Conservation (phyloP, 2,888 invertebrate genomes). For the Anodontia alba region DNA sequence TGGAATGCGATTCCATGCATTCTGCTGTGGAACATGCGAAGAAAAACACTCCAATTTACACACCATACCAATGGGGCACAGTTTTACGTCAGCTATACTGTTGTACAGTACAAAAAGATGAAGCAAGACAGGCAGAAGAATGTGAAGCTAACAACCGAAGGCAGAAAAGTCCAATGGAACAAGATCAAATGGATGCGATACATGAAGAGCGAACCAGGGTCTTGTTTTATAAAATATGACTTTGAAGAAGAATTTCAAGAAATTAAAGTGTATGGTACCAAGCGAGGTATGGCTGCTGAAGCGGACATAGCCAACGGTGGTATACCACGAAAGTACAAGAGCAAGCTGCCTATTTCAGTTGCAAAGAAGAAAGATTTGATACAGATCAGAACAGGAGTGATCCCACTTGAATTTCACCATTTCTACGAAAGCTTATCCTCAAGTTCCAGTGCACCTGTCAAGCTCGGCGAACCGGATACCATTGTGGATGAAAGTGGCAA, state of each 20-base stretch:
- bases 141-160: constrained; percentile 5
- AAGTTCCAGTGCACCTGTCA: not conserved
- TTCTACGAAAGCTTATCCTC: not conserved
- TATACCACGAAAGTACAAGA: not conserved
- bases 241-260: constrained; percentile 20
- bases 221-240: constrained; percentile 18
- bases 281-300: not conserved
- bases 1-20: constrained; percentile 53
- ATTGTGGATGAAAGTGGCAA: constrained; percentile 2
- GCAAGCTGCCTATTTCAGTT: constrained; percentile 4
- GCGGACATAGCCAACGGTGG: not conserved
- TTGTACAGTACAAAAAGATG: constrained; percentile 25
- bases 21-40: constrained; percentile 41
- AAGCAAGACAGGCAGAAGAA: constrained; percentile 1
- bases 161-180: constrained; percentile 20
- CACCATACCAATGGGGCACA: constrained; percentile 45
- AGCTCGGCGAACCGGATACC: not conserved
- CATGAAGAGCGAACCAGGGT: not conserved
- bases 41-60: constrained; percentile 38
- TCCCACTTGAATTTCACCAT: constrained; percentile 16
- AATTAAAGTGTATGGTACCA: constrained; percentile 2
- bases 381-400: constrained; percentile 8
- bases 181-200: constrained; percentile 26
- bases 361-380: constrained; percentile 20
- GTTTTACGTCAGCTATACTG: constrained; percentile 28